Base-by-base conservation (phyloP, 1,140 invertebrate species). In the Streblospio benedicti region DNA sequence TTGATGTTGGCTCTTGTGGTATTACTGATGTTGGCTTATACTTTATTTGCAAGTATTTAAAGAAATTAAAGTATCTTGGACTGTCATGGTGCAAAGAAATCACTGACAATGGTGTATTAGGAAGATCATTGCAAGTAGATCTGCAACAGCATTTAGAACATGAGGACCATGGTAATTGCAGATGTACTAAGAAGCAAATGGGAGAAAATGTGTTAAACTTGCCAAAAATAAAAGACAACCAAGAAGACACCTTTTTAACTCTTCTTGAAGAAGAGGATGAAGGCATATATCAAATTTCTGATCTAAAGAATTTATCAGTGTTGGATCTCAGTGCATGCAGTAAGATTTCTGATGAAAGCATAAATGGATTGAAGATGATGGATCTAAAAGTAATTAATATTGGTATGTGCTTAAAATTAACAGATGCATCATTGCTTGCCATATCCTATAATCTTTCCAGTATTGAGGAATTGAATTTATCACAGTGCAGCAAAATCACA, bases 321-420 rank as follows among this genome's bases (percentile, higher is more conserved):
- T 38, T 56, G 25, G 33, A 56, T 31, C 53, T 56, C 31, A 56
- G 32, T 5, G 31, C 53, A 6, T 56, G 53, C 33, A 23, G n/a
- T 38, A 56, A 43, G 35, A 31, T 56, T 4, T 38, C 53, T 12
- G 53, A 56, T 30, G 4, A 23, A 2, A 38, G 32, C 1, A 20
- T 56, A 1, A 83, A 86, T 66, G 82, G 83, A 5, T 81, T 88
- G 49, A 80, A 80, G 47, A 86, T 86, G 67, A 74, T 77, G 31
- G 85, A 86, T 71, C 74, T 88, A 6, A 71, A 71, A 57, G 72
- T 76, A 60, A 72, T 87, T 38, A 81, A 84, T 68, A 73, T 88
- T 9, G 85, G 83, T 41, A 81, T 83, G 68, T 86, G 86, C 64
- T 83, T 85, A 66, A 83, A 79, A 66, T 82, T 88, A 53, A 84